Percentiles rank a stretch among this genome's conserved stretches.
These are phyloP conservation scores for Lepidonotus clava DNA, from an alignment of 2,888 invertebrate genomes.

Conservation along the genomic window DNA sequence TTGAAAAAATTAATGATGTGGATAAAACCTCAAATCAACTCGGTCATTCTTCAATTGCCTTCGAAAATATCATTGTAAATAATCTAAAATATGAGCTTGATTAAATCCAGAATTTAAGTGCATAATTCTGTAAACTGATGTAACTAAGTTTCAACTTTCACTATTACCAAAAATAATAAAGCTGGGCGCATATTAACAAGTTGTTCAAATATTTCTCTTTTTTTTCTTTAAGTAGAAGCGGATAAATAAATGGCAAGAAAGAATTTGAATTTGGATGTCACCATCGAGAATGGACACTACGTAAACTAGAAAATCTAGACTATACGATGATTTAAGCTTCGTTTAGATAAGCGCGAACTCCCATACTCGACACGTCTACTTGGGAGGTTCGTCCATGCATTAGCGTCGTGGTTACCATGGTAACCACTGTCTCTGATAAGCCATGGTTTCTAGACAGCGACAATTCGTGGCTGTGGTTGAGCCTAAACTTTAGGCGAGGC, in stretches of 20 bases:
- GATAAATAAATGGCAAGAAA: not conserved
- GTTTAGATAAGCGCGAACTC: slow-evolving; percentile 6
- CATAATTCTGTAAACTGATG: not conserved
- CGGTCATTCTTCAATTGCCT: not conserved
- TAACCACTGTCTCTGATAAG: not conserved
- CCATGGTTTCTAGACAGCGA: not conserved
- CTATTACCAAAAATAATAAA: not conserved
- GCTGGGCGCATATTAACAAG: too few species aligned
- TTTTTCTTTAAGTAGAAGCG: not conserved
- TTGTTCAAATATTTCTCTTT: too few species aligned
- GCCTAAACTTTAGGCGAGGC: slow-evolving; percentile 4
- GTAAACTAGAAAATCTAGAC: slow-evolving; percentile 22
- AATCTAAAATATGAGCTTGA: not conserved
- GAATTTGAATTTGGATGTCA: not conserved
- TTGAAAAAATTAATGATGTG: not conserved
- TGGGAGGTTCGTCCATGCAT: slow-evolving; percentile 35
- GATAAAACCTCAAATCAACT: not conserved
- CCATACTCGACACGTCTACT: not conserved
- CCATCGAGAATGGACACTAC: not conserved
- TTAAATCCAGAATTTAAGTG: not conserved
- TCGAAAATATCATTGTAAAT: not conserved
- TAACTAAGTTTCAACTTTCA: not conserved
- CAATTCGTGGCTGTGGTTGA: slow-evolving; percentile 2
- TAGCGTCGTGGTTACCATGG: slow-evolving; percentile 11
- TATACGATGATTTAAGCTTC: slow-evolving; percentile 22